Conservation (phyloP, 64 coral and sea anemone species). For the Pocillopora verrucosa region DNA sequence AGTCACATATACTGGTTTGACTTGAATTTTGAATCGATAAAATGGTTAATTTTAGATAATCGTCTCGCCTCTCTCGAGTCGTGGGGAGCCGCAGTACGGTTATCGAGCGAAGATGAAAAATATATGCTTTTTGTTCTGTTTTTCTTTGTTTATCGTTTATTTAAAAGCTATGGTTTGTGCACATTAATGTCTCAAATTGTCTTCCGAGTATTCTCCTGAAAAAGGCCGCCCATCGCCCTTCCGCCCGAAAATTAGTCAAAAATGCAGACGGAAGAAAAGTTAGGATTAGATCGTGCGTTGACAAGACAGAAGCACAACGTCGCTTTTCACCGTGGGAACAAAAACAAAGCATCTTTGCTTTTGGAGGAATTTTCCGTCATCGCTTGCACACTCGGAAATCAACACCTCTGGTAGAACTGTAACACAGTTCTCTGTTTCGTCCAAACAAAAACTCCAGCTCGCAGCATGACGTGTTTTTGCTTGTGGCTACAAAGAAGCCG, state of each 20-base stretch:
- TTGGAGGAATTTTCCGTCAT: neutral
- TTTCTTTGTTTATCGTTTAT: too few species aligned
- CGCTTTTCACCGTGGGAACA: conserved; percentile 23
- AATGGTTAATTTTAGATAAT: too few species aligned
- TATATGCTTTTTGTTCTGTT: too few species aligned
- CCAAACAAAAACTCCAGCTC: neutral
- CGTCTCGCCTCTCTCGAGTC: too few species aligned
- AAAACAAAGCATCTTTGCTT: neutral
- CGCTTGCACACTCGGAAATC: neutral
- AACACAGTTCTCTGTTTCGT: conserved; percentile 1
- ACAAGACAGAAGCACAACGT: neutral
- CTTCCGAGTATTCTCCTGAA: neutral
- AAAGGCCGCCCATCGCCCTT: neutral
- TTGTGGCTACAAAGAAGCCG: neutral
- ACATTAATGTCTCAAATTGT: neutral
- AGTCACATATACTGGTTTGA: too few species aligned
- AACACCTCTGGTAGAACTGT: neutral
- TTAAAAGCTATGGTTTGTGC: too few species aligned
- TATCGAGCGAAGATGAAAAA: too few species aligned
- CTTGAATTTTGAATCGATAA: too few species aligned
- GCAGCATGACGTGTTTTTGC: neutral
- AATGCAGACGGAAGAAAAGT: conserved; percentile 5
- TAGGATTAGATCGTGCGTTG: neutral
- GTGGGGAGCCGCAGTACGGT: too few species aligned
- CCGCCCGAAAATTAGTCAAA: too few species aligned